Percentiles rank a stretch among this genome's conserved stretches.
Conservation (phyloP, 2,113 vertebrate genomes). For the Python bivittatus region DNA sequence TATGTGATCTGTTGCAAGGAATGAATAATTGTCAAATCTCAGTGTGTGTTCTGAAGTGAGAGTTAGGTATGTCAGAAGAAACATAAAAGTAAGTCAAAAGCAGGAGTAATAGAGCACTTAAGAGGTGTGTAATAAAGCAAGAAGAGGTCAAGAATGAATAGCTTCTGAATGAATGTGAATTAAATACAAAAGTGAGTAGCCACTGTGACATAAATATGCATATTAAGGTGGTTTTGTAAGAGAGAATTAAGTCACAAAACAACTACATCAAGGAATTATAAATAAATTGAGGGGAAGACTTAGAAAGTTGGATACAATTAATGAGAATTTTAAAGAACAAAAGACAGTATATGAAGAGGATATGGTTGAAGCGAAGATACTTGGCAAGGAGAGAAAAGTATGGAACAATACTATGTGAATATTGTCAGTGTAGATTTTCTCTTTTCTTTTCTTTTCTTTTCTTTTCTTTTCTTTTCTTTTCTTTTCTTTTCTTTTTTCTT, state of each 20-base stretch:
- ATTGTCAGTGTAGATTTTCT: not conserved
- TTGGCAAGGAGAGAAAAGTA: not conserved
- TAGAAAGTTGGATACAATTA: too few relatives aligned
- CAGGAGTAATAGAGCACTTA: not conserved
- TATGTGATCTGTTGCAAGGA: not conserved
- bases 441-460: not conserved
- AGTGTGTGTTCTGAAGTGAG: not conserved
- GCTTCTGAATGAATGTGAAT: not conserved
- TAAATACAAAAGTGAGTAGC: not conserved
- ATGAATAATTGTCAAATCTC: not conserved
- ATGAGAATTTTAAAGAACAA: not conserved
- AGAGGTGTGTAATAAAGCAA: not conserved
- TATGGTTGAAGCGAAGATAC: not conserved
- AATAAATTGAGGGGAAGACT: not conserved
- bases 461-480: not conserved
- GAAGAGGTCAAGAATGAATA: not conserved
- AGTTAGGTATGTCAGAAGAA: not conserved
- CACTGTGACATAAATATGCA: not conserved
- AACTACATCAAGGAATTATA: not conserved
- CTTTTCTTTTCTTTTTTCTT: not conserved
- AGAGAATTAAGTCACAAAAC: not conserved
- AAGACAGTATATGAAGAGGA: not conserved
- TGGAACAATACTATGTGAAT: not conserved
- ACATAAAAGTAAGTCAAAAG: not conserved
- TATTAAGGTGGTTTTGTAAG: not conserved